These are phyloP conservation scores for Neodiprion lecontei DNA, from an alignment of 1,140 invertebrate genomes.

Conservation along the genomic window DNA sequence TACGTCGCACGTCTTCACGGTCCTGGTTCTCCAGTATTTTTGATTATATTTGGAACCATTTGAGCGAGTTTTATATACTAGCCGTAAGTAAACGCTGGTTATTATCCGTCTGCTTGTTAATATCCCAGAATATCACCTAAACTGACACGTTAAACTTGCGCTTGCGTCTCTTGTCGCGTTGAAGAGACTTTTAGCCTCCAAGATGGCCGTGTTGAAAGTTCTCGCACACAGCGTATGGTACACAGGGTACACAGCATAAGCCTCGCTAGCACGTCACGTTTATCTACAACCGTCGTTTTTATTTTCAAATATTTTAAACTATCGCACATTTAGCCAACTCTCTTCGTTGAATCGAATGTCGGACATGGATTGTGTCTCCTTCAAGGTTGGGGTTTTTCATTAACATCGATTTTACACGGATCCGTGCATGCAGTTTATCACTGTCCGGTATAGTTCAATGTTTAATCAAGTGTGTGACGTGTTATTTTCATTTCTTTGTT, in stretches of 20 bases:
- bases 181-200: slow-evolving; percentile 34
- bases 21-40: slow-evolving; percentile 40
- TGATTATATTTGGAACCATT: slow-evolving; percentile 45
- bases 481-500: no score
- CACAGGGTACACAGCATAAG: no score
- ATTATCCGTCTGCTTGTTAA: background rate
- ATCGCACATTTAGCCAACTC: background rate
- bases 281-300: no score
- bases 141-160: background rate
- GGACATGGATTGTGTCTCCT: background rate
- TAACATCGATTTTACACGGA: background rate
- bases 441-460: no score
- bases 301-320: no score
- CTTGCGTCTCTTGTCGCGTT: background rate
- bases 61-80: slow-evolving; percentile 34
- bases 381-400: background rate
- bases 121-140: background rate
- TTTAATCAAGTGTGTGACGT: no score
- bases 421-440: no score
- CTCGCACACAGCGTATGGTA: slow-evolving; percentile 41
- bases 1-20: slow-evolving; percentile 41
- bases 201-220: slow-evolving; percentile 52
- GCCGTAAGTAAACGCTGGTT: slow-evolving; percentile 41
- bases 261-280: no score
- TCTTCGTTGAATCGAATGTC: background rate